A percentile compares a stretch with the other conserved stretches of the same genome.
Evolutionary conservation across 2,888 invertebrate species (phyloP).

Genomic region (Proisotoma minuta): DNA sequence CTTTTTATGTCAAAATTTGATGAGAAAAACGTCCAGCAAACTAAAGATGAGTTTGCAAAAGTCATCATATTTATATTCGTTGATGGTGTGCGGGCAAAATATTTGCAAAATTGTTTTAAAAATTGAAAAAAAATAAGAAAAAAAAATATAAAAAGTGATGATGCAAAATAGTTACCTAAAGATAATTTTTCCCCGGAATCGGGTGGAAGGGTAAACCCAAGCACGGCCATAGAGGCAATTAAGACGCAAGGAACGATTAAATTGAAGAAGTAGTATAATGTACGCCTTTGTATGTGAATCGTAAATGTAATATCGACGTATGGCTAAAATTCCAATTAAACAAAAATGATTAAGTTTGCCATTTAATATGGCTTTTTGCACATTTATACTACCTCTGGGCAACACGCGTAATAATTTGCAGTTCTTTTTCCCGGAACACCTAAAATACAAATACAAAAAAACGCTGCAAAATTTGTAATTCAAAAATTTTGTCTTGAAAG

Average conservation of each 20-base stretch:
- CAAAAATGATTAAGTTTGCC: neutral
- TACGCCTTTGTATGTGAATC: constrained; percentile 91
- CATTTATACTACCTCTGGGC: constrained; percentile 12
- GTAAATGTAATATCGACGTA: constrained; percentile 93
- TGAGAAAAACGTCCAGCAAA: too few relatives aligned
- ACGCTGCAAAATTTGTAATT: constrained; percentile 1
- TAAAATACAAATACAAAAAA: constrained; percentile 50
- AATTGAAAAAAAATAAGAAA: too few relatives aligned
- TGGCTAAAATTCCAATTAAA: constrained; percentile 24
- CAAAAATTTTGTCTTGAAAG: constrained; percentile 2
- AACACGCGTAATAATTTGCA: constrained; percentile 70
- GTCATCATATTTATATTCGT: too few relatives aligned
- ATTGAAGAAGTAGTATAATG: constrained; percentile 98
- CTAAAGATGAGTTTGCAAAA: too few relatives aligned
- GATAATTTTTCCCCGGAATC: constrained; percentile 96
- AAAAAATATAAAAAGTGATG: neutral
- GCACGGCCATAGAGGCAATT: constrained; percentile 95
- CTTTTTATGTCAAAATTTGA: too few relatives aligned
- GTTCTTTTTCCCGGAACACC: constrained; percentile 91
- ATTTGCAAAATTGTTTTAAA: neutral
- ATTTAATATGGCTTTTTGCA: neutral
- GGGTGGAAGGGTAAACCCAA: constrained; percentile 96
- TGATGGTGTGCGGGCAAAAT: constrained; percentile 3
- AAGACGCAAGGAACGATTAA: constrained; percentile 98
- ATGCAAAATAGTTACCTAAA: constrained; percentile 61